A percentile compares a stretch with the other conserved stretches of the same genome.
These are phyloP conservation scores for Stenodema calcarata DNA, from an alignment of 2,888 invertebrate species.

Conservation along the genomic window DNA sequence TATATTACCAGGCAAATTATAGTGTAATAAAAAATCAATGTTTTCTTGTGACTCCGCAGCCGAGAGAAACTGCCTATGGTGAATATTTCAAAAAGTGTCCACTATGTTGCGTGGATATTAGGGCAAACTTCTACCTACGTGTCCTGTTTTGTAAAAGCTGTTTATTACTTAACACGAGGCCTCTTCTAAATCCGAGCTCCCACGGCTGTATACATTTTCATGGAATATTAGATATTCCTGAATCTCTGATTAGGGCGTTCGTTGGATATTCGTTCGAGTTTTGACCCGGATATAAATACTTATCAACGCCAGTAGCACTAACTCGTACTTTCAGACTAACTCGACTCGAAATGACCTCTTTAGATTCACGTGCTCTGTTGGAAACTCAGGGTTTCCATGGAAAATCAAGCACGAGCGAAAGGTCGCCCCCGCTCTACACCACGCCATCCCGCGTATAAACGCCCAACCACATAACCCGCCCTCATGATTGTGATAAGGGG, in stretches of 20 bases:
- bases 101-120: background rate
- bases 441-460: background rate
- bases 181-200: background rate
- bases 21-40: no score
- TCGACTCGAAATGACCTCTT: background rate
- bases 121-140: background rate
- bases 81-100: background rate
- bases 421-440: background rate
- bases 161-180: background rate
- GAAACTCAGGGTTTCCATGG: background rate
- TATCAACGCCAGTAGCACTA: background rate
- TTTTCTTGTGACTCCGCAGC: no score
- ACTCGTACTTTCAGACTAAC: background rate
- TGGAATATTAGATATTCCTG: background rate
- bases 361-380: background rate
- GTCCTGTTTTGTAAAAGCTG: background rate
- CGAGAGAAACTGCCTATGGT: background rate
- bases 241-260: background rate
- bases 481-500: slow-evolving; percentile 22
- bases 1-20: no score
- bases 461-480: background rate
- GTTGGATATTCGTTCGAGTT: background rate
- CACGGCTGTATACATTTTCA: background rate
- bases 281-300: background rate
- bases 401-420: background rate